A percentile compares a stretch with the other conserved stretches of the same genome.
Evolutionary conservation across 1,140 invertebrate species (phyloP).

Genomic region (Drosophila seguyi): DNA sequence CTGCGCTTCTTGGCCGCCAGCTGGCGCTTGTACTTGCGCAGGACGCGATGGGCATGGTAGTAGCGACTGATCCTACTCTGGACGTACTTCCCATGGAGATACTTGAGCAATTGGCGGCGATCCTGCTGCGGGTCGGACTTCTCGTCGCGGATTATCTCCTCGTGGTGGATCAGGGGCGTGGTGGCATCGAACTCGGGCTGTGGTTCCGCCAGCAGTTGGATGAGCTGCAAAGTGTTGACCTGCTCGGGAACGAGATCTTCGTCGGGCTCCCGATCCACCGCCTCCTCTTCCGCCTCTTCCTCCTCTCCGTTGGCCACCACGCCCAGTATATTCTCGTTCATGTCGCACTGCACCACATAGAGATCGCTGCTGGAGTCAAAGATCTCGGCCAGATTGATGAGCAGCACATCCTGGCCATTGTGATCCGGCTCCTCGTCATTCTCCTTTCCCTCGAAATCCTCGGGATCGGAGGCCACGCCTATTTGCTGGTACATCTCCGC

Average conservation of each 20-base stretch:
- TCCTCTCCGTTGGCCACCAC: constrained; percentile 53
- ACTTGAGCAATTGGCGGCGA: constrained; percentile 68
- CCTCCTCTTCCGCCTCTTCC: constrained; percentile 1
- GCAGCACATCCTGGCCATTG: constrained; percentile 66
- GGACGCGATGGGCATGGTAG: constrained; percentile 70
- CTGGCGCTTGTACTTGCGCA: constrained; percentile 70
- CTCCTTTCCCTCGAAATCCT: constrained; percentile 60
- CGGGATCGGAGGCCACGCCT: constrained; percentile 67
- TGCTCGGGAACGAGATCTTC: constrained; percentile 10
- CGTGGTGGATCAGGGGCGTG: constrained; percentile 13
- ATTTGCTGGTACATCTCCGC: constrained; percentile 82
- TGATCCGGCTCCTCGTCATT: constrained; percentile 15
- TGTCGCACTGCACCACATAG: constrained; percentile 82
- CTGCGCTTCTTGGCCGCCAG: background rate
- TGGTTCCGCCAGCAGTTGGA: constrained; percentile 61
- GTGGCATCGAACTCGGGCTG: constrained; percentile 38
- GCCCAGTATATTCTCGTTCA: constrained; percentile 78
- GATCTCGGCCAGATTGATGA: constrained; percentile 80
- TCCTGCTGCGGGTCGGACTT: constrained; percentile 30
- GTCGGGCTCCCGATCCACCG: background rate
- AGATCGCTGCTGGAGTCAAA: constrained; percentile 79
- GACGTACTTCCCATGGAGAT: constrained; percentile 79
- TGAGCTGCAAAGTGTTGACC: constrained; percentile 60
- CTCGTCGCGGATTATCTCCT: constrained; percentile 57
- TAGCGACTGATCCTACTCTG: constrained; percentile 63